Evolutionary conservation across 2,797 vertebrate species (phyloP).

Genomic region (Setipinna tenuifilis): DNA sequence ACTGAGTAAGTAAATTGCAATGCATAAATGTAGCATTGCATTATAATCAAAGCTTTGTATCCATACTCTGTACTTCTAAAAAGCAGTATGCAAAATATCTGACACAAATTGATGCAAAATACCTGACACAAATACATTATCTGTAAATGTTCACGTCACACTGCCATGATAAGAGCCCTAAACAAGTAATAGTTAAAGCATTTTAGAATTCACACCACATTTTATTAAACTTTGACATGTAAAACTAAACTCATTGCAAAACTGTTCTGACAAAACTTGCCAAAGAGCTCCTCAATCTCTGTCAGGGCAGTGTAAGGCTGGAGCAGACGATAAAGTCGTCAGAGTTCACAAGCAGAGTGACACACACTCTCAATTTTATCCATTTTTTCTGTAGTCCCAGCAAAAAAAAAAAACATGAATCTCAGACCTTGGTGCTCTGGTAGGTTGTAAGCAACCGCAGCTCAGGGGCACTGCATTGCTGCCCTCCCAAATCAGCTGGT

Average conservation of each 20-base stretch:
- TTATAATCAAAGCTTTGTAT: neutral
- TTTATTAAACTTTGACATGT: too few relatives aligned
- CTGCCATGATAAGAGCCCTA: too few relatives aligned
- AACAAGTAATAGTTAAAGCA: too few relatives aligned
- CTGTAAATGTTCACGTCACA: too few relatives aligned
- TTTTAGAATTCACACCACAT: too few relatives aligned
- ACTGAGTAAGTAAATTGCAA: neutral
- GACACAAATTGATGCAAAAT: too few relatives aligned
- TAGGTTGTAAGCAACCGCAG: neutral
- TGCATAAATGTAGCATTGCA: neutral
- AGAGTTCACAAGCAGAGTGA: neutral
- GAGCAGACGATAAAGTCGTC: neutral
- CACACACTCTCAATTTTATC: neutral
- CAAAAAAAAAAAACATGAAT: neutral
- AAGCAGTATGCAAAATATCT: too few relatives aligned
- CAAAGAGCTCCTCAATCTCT: neutral
- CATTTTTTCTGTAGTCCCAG: neutral
- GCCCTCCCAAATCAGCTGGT: conserved; percentile 25
- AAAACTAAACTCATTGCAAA: too few relatives aligned
- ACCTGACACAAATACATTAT: too few relatives aligned
- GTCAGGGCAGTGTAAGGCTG: neutral
- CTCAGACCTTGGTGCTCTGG: neutral
- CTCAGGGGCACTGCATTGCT: neutral
- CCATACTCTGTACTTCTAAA: too few relatives aligned
- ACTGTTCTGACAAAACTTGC: neutral